Evolutionary conservation across 2,113 vertebrate species (phyloP).

Genomic region (Apistogramma diplotaenia): DNA sequence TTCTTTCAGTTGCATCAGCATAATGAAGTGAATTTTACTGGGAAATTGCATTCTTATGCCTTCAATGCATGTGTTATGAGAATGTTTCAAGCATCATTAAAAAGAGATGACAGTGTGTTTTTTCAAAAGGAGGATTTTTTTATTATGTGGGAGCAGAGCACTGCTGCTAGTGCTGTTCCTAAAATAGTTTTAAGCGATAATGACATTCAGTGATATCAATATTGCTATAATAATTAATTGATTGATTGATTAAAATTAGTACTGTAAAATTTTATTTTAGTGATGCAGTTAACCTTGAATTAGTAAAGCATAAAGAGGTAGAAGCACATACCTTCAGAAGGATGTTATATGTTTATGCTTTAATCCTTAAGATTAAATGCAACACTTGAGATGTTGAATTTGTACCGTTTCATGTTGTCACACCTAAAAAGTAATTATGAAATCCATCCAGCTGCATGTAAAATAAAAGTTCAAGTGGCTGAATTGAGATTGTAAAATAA

Average conservation of each 20-base stretch:
- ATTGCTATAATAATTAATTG: too few species aligned
- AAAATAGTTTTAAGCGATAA: not conserved
- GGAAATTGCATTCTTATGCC: conserved; percentile 27
- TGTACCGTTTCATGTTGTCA: not conserved
- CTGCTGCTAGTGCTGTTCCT: not conserved
- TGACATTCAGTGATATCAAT: too few species aligned
- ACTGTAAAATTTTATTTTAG: not conserved
- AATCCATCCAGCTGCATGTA: not conserved
- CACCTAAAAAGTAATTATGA: not conserved
- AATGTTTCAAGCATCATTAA: conserved; percentile 58
- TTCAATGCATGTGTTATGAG: conserved; percentile 46
- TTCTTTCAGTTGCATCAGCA: conserved; percentile 36
- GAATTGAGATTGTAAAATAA: conserved; percentile 5
- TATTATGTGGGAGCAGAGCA: not conserved
- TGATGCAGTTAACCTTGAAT: not conserved
- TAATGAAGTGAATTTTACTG: conserved; percentile 19
- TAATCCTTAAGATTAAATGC: not conserved
- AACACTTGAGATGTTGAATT: too few species aligned
- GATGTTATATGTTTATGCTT: not conserved
- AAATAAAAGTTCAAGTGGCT: conserved; percentile 7
- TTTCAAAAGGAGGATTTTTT: conserved; percentile 11
- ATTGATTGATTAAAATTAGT: too few species aligned
- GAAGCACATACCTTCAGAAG: not conserved
- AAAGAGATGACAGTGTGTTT: conserved; percentile 44
- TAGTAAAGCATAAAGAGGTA: not conserved